Conservation (phyloP, 2,113 vertebrate genomes). For the Diphyllodes magnificus region DNA sequence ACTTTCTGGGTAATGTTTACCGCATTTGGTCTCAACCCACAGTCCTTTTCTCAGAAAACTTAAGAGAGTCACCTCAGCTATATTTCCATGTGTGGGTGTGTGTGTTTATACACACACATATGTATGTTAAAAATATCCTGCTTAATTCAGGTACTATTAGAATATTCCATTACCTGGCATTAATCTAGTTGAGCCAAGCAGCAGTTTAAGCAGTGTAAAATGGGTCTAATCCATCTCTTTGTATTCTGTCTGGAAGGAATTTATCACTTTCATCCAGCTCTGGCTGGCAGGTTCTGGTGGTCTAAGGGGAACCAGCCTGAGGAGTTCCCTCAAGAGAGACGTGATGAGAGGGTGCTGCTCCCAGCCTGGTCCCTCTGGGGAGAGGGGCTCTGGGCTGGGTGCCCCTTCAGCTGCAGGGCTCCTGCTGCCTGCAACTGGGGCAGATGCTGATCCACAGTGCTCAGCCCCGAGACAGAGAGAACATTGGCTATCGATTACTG, state of each 20-base stretch:
- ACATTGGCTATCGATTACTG: background rate
- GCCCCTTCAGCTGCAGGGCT: background rate
- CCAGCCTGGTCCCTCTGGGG: background rate
- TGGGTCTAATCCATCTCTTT: background rate
- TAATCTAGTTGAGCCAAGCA: background rate
- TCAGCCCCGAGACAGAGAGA: background rate
- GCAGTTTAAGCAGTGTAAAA: background rate
- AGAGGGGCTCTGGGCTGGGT: background rate
- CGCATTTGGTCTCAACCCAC: background rate
- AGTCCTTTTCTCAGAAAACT: slow-evolving; percentile 34
- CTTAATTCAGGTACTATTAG: background rate
- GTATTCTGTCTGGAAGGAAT: background rate
- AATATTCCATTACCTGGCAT: slow-evolving; percentile 6
- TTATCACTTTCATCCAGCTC: background rate
- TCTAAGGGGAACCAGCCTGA: rapidly evolving
- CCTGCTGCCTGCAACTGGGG: background rate
- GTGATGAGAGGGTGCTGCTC: background rate
- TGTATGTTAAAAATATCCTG: slow-evolving; percentile 5
- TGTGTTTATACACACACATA: background rate
- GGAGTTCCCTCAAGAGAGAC: background rate
- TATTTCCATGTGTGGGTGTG: background rate
- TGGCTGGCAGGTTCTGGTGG: background rate
- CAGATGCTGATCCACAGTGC: background rate
- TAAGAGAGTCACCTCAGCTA: background rate
- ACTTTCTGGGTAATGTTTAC: slow-evolving; percentile 49